Evolutionary conservation across 2,888 invertebrate genomes (phyloP).

Genomic region (Sarcophaga caerulescens): DNA sequence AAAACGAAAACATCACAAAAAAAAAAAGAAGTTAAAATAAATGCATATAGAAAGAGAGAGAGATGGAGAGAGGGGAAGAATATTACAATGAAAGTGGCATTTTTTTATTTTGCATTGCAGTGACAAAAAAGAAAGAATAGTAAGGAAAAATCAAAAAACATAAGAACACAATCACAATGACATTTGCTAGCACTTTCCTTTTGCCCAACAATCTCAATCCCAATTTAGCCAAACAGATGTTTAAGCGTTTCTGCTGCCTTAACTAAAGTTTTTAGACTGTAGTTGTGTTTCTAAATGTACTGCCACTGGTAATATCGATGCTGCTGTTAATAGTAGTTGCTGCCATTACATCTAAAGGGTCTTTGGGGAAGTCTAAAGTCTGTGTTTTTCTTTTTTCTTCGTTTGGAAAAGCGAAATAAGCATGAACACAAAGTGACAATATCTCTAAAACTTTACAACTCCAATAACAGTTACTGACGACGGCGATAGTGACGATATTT

Average conservation of each 20-base stretch:
- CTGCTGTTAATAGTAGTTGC: constrained; percentile 36
- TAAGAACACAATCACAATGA: constrained; percentile 27
- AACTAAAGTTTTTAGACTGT: background rate
- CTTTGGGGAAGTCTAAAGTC: constrained; percentile 52
- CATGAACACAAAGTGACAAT: constrained; percentile 64
- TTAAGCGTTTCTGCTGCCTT: background rate
- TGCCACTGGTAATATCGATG: background rate
- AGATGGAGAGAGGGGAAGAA: constrained; percentile 1
- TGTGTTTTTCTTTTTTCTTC: background rate
- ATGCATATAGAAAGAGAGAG: background rate
- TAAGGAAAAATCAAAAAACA: background rate
- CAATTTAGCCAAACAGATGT: constrained; percentile 45
- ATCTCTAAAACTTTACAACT: constrained; percentile 55
- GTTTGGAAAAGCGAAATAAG: constrained; percentile 51
- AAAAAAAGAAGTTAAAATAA: background rate
- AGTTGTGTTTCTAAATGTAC: background rate
- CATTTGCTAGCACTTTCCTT: constrained; percentile 41
- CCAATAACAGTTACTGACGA: constrained; percentile 33
- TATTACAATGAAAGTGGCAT: constrained; percentile 41
- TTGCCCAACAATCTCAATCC: constrained; percentile 1
- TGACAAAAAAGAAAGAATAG: constrained; percentile 21
- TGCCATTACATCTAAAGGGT: constrained; percentile 58
- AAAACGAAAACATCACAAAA: background rate
- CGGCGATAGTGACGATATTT: constrained; percentile 10
- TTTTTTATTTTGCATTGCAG: constrained; percentile 44